These are phyloP conservation scores for Tricholaema leucomelas DNA, from an alignment of 2,113 vertebrate genomes.

Conservation along the genomic window DNA sequence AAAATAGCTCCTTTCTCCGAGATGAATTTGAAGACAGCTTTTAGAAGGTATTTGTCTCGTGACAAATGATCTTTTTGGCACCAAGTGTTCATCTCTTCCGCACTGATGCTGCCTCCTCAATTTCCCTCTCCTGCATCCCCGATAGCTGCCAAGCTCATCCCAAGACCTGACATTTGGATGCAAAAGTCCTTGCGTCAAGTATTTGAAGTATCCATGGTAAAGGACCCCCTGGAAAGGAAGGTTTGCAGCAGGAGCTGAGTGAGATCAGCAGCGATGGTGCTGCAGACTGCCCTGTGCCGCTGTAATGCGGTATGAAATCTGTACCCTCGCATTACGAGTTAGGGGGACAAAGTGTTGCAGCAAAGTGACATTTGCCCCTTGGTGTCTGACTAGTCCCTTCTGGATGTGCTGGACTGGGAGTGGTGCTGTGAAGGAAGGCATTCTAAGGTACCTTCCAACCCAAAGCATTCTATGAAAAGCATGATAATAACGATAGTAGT, in stretches of 20 bases:
- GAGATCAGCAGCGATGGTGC: not conserved
- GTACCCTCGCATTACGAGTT: not conserved
- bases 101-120: not conserved
- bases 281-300: not conserved
- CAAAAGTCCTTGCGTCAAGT: not conserved
- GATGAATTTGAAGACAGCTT: not conserved
- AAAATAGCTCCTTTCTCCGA: not conserved
- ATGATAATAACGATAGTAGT: not conserved
- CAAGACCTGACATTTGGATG: not conserved
- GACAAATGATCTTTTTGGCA: not conserved
- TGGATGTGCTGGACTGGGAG: accelerated
- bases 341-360: not conserved
- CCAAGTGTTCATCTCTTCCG: accelerated
- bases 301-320: not conserved
- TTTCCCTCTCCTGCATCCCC: not conserved
- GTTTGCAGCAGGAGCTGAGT: not conserved
- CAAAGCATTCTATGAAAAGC: not conserved
- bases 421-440: not conserved
- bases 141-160: not conserved
- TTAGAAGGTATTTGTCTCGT: not conserved
- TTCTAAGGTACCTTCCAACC: not conserved
- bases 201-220: not conserved
- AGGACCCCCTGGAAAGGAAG: not conserved
- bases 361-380: not conserved
- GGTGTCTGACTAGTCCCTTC: not conserved